Base-by-base conservation (phyloP, 2,113 vertebrate genomes). In the Istiophorus platypterus region DNA sequence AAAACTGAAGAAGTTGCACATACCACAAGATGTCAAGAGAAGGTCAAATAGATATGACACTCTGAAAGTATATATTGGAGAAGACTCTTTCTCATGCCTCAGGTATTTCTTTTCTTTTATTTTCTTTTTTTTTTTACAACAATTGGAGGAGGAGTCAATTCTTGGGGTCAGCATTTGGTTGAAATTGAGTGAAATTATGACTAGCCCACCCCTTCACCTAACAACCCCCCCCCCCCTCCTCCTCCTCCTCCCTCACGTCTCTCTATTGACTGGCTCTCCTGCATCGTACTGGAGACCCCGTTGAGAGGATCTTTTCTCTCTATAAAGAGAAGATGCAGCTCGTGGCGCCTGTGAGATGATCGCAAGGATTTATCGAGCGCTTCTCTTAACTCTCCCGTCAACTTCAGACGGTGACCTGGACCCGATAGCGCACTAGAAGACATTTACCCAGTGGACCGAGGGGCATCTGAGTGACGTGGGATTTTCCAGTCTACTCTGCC, bases 291-390 rank as follows among this genome's bases (percentile, higher is more conserved):
- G 93, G 94, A 94, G 93, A 94, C 95, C 95, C 93, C 92, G 95
- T 92, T 61, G 95, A 91, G 95, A 94, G 92, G 93, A 91, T 93
- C 92, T 93, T 89, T 93, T 91, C 90, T 84, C 91, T 94, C 92
- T 95, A 95, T 95, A 95, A 95, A 96, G 94, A 91, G 86, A 91
- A 91, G 94, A 94, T 92, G 93, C 91, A 85, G 91, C 91, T 90
- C 83, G 72, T n/a, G 78, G 81, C 93, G 90, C 90, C 89, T 94
- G 80, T 95, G 94, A 96, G 95, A 94, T 92, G 92, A 85, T 91
- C 88, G 84, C 91, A 63, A 67, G 93, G 94, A 94, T 92, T 93
- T 92, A 87, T 85, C 79, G 91, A 87, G 91, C 94, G 89, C 31
- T 9, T 39, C 92, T 78, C 85, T 92, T 92, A 88, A 76, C 74